A percentile compares a stretch with the other conserved stretches of the same genome.
These are phyloP conservation scores for Drosophila siamana DNA, from an alignment of 2,888 invertebrate species.

Conservation along the genomic window DNA sequence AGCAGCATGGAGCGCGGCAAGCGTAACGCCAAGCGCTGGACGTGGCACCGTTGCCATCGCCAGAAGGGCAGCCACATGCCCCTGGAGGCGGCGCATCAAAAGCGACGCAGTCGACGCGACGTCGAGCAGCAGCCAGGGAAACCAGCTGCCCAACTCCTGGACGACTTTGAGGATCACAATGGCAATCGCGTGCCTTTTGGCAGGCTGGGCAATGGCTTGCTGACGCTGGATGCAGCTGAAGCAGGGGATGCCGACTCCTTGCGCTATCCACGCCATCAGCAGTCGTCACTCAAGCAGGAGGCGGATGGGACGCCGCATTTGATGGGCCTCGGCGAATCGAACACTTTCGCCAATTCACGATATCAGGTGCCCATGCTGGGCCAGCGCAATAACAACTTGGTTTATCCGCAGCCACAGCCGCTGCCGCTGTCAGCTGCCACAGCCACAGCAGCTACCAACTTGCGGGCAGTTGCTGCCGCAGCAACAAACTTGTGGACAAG, in stretches of 20 bases:
- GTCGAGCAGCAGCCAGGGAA: constrained; percentile 17
- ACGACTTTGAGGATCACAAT: constrained; percentile 66
- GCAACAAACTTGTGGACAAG: constrained; percentile 2
- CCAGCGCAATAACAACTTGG: constrained; percentile 32
- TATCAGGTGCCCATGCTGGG: constrained; percentile 52
- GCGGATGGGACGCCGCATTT: not conserved
- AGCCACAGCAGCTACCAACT: constrained; percentile 8
- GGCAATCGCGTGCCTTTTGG: constrained; percentile 52
- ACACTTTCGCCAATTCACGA: constrained; percentile 25
- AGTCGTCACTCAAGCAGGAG: constrained; percentile 1
- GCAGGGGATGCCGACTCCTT: not conserved
- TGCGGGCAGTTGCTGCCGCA: constrained; percentile 6
- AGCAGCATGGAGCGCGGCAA: constrained; percentile 46
- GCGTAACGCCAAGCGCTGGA: constrained; percentile 35
- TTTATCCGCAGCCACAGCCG: constrained; percentile 19
- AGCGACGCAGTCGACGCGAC: constrained; percentile 26
- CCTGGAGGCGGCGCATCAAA: constrained; percentile 10
- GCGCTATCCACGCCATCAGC: constrained; percentile 23
- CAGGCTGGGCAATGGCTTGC: constrained; percentile 32
- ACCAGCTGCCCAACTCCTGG: constrained; percentile 21
- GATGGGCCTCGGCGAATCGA: not conserved
- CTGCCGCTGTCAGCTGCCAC: constrained; percentile 18
- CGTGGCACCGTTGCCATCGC: constrained; percentile 19
- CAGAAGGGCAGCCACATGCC: constrained; percentile 10
- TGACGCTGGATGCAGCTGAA: constrained; percentile 33